These are phyloP conservation scores for Agrotis exclamationis DNA, from an alignment of 2,888 invertebrate species.

Conservation along the genomic window DNA sequence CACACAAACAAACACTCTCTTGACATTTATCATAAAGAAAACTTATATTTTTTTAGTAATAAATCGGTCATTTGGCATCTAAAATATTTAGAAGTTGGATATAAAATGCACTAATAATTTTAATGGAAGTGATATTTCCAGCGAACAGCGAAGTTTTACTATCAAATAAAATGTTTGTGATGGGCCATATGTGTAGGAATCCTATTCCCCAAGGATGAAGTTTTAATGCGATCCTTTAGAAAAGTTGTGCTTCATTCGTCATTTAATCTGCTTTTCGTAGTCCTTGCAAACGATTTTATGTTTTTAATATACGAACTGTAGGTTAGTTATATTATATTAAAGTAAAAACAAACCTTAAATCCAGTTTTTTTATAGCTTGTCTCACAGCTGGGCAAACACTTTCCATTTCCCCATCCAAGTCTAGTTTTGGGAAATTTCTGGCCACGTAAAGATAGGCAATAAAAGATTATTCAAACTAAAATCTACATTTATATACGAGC, in stretches of 20 bases:
- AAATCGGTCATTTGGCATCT: too few species aligned
- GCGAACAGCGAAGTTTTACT: constrained; percentile 14
- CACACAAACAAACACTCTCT: too few species aligned
- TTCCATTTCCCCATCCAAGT: too few species aligned
- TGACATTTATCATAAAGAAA: too few species aligned
- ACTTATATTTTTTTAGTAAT: not conserved
- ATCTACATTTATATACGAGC: not conserved
- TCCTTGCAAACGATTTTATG: not conserved
- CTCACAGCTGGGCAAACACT: too few species aligned
- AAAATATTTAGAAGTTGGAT: not conserved
- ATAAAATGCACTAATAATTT: not conserved
- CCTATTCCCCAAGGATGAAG: constrained; percentile 21
- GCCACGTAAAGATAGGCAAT: not conserved
- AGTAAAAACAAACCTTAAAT: too few species aligned
- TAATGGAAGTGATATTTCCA: constrained; percentile 23
- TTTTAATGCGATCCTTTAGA: constrained; percentile 34
- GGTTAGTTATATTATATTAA: not conserved
- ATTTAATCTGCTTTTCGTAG: constrained; percentile 22
- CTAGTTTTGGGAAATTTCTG: too few species aligned
- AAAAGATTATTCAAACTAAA: not conserved
- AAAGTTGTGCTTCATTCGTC: constrained; percentile 32
- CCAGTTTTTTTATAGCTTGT: too few species aligned
- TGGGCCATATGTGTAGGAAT: constrained; percentile 19
- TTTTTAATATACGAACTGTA: not conserved
- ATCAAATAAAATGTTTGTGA: constrained; percentile 34